Evolutionary conservation across 2,888 invertebrate genomes (phyloP), one percentile per base, ranked within the genome.

Genomic region (Sinhomidia bicolor): DNA sequence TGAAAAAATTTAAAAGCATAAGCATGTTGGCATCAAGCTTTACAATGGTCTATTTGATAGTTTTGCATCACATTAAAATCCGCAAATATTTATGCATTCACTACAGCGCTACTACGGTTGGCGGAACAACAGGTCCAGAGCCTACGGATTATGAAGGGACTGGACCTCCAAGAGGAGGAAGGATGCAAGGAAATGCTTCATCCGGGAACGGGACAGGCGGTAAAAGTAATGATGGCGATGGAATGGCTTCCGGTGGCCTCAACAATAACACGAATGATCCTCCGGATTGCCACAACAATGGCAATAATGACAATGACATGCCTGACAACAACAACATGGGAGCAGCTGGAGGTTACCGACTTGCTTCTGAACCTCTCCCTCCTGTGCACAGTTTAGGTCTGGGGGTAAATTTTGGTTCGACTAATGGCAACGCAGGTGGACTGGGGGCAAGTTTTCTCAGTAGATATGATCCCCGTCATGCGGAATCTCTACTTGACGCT

Each of bases 211-310:
- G 92, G 29, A 76, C 85, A 51, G 88, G 89, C 26, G 88, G 88
- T 81, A 91, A 91, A 88, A 91, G 91, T 60, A 89, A 89, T 36
- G 88, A 83, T 44, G 91, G 91, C 0, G 90, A 83, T 74, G 92
- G 92, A 29, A 88, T 90, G 90, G 91, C 92, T 1, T 89, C 91
- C 4, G 91, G 91, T 62, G 91, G 92, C 47, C 94, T 95, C 14
- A 94, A 94, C 90, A 96, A 96, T 93, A 95, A 96, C 62, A 94
- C 96, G 47, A 95, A 95, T 17, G 96, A 95, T 92, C 96, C 96
- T 91, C 94, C 92, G 17, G 85, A 89, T 2, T 90, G 91, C 65
- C 90, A 90, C 88, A 90, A 88, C 88, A 90, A 87, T 81, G 89
- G 90, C 12, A 91, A 90, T 80, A 95, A 96, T 93, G 88, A 89